phyloP scores from a whole-genome alignment of 2,113 vertebrate species.

The Ochotona princeps region DNA sequence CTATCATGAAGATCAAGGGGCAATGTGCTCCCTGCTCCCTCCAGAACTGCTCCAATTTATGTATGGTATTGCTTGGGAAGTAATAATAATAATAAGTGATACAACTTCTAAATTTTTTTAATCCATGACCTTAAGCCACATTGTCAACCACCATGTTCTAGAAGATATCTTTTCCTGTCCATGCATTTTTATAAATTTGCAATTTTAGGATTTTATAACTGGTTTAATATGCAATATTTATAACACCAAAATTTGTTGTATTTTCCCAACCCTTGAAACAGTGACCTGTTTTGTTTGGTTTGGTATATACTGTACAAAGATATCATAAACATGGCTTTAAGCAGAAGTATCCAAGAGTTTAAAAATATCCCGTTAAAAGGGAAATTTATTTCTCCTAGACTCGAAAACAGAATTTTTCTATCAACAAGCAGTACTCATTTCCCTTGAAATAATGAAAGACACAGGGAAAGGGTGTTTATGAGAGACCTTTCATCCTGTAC shows the following conservation, averaged over 20 bases:
- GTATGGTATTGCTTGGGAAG: not conserved
- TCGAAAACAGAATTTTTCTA: not conserved
- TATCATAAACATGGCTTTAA: not conserved
- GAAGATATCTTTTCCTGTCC: not conserved
- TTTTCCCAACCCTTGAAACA: not conserved
- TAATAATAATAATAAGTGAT: not conserved
- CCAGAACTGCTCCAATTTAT: not conserved
- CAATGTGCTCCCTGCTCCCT: not conserved
- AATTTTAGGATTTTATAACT: not conserved
- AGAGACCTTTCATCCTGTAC: not conserved
- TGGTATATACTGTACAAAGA: not conserved
- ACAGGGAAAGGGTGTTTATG: not conserved
- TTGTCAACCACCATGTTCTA: not conserved
- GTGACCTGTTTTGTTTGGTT: not conserved
- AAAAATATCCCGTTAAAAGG: not conserved
- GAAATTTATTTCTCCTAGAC: constrained; percentile 7
- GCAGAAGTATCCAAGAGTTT: constrained; percentile 5
- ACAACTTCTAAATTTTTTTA: not conserved
- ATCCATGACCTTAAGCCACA: not conserved
- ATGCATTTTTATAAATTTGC: not conserved
- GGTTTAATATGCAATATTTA: not conserved
- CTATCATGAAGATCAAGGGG: not conserved
- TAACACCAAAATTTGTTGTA: not conserved
- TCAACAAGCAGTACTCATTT: not conserved
- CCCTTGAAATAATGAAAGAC: not conserved